Percentiles rank a stretch among this genome's conserved stretches.
phyloP scores from a whole-genome alignment of 2,113 vertebrate species.

The Datnioides undecimradiatus region DNA sequence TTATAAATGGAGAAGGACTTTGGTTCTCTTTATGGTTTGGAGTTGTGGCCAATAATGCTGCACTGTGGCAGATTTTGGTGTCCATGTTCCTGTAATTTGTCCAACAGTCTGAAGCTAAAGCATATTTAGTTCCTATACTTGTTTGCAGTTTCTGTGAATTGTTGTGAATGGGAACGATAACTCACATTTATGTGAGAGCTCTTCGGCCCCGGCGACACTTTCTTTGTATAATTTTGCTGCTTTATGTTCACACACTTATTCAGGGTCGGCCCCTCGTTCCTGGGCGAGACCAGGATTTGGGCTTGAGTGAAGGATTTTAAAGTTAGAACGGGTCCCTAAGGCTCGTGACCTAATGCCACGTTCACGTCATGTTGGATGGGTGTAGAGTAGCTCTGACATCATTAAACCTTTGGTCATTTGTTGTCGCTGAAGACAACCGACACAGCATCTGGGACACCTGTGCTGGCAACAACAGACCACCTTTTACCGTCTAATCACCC shows the following conservation, averaged over 20 bases:
- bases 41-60: background rate
- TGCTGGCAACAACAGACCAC: too few species aligned
- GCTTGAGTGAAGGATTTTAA: constrained; percentile 9
- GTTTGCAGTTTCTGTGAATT: background rate
- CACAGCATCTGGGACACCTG: too few species aligned
- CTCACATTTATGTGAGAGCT: background rate
- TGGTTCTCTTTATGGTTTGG: background rate
- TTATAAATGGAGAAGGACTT: background rate
- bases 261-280: constrained; percentile 3
- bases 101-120: background rate
- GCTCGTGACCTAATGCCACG: background rate
- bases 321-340: background rate
- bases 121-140: background rate
- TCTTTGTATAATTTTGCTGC: background rate
- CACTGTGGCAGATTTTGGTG: background rate
- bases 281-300: background rate
- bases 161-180: background rate
- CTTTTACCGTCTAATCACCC: too few species aligned
- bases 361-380: constrained; percentile 15
- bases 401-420: too few species aligned
- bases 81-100: background rate
- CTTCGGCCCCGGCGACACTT: too few species aligned
- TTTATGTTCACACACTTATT: constrained; percentile 7
- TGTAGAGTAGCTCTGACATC: background rate
- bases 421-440: too few species aligned